Base-by-base conservation (phyloP, 2,113 vertebrate genomes). In the Mastomys coucha region DNA sequence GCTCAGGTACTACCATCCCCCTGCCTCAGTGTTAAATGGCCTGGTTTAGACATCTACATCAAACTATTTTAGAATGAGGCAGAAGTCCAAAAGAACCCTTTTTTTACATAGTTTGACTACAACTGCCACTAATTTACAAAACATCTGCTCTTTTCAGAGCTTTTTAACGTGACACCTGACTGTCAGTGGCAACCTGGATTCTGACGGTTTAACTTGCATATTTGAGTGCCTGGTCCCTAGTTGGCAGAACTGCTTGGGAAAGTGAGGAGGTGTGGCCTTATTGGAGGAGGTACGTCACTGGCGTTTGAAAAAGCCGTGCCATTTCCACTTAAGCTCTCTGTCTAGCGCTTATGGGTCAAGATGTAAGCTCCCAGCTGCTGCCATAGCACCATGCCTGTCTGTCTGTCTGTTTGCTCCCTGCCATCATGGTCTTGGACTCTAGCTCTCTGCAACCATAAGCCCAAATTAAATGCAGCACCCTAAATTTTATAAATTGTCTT, bases 21-120 rank as follows among this genome's bases (percentile, higher is more conserved):
- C 24, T 45, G 75, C 75, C 13, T 3, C 45, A 77, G 45, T 63
- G 63, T 73, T 91, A 96, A 82, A 56, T 45, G 76, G 33, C 28
- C 19, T 78, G 69, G 19, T 20, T 91, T 93, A 82, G 56, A 93
- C 16, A 88, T 80, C 91, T 58, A 94, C 0, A 76, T 82, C 6
- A 77, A 72, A 91, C 49, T 65, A 72, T 67, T 92, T 84, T 80
- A 88, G 56, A 86, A 75, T 91, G 31, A 85, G 91, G 17, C 39
- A 73, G 42, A 28, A 88, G 91, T 65, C 24, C 91, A 76, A 76
- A 91, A 88, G 11, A 72, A 67, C n/a, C 1, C 51, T 11, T 19
- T 3, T 89, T 26, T 81, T 22, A 60, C 12, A 36, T 0, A 90
- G 56, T 49, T 4, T 49, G 33, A 28, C 56, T 89, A 39, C 36